Conservation (phyloP, 2,113 vertebrate species). For the Ranitomeya imitator region DNA sequence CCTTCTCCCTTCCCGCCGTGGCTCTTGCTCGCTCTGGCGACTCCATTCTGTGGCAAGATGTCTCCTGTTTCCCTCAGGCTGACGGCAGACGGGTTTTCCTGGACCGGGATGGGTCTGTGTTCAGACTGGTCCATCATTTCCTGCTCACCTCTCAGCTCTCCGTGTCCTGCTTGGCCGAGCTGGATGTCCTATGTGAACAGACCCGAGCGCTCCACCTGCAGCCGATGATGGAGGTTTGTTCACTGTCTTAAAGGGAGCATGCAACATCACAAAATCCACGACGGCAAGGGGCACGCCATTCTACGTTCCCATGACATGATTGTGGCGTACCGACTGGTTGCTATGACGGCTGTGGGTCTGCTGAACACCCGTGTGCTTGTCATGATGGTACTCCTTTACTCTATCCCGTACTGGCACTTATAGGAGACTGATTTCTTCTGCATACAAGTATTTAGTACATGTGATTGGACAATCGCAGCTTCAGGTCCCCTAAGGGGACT, state of each 20-base stretch:
- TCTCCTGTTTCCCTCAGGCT: constrained; percentile 59
- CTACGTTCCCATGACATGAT: too few species aligned
- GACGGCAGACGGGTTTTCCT: constrained; percentile 66
- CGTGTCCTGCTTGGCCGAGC: neutral
- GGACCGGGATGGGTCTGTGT: constrained; percentile 69
- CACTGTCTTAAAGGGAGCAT: neutral
- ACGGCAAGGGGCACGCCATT: too few species aligned
- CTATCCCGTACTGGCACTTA: too few species aligned
- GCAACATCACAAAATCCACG: too few species aligned
- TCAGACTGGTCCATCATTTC: constrained; percentile 70
- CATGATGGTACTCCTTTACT: too few species aligned
- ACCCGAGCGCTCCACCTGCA: neutral
- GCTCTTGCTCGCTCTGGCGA: constrained; percentile 66
- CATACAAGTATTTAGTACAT: too few species aligned
- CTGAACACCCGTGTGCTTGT: too few species aligned
- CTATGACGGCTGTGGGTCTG: too few species aligned
- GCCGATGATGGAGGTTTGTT: constrained; percentile 44
- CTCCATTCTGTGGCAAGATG: constrained; percentile 69
- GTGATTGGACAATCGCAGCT: too few species aligned
- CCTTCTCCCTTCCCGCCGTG: constrained; percentile 68
- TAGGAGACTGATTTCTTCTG: too few species aligned
- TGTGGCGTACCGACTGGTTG: too few species aligned
- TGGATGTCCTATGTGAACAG: neutral
- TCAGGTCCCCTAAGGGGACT: too few species aligned
- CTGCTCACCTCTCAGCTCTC: neutral